Evolutionary conservation across 2,888 invertebrate species (phyloP).

Genomic region (Mimas tiliae): DNA sequence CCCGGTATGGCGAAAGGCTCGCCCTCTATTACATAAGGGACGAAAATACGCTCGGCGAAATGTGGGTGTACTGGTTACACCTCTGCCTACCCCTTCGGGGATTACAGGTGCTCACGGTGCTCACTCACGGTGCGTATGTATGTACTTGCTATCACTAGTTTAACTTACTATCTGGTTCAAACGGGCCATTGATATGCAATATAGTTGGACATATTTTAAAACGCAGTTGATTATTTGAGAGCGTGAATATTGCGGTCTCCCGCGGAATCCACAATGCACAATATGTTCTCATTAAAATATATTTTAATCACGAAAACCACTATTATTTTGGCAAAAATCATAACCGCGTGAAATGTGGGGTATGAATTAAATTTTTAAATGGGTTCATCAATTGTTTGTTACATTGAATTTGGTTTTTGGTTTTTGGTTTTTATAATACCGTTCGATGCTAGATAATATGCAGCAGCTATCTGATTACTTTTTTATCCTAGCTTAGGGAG

Average conservation of each 20-base stretch:
- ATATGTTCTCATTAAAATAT: constrained; percentile 19
- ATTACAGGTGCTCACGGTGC: not conserved
- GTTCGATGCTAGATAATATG: no score
- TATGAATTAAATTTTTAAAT: not conserved
- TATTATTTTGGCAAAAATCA: constrained; percentile 5
- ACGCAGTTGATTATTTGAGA: constrained; percentile 14
- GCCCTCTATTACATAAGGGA: no score
- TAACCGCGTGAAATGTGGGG: constrained; percentile 1
- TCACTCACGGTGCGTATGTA: not conserved
- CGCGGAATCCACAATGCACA: not conserved
- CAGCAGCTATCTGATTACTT: no score
- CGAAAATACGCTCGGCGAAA: no score
- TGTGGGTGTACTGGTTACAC: no score
- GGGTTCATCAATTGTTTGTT: no score
- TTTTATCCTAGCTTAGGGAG: no score
- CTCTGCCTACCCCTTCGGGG: no score
- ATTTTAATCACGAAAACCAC: not conserved
- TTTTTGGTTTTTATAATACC: no score
- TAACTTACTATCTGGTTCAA: not conserved
- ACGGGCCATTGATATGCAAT: constrained; percentile 17
- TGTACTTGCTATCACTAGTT: not conserved
- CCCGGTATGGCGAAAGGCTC: no score
- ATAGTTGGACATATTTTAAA: constrained; percentile 12
- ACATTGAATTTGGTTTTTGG: not conserved
- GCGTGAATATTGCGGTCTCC: constrained; percentile 18